Conservation (phyloP, 2,113 vertebrate species). For the Campylomormyrus numenius region DNA sequence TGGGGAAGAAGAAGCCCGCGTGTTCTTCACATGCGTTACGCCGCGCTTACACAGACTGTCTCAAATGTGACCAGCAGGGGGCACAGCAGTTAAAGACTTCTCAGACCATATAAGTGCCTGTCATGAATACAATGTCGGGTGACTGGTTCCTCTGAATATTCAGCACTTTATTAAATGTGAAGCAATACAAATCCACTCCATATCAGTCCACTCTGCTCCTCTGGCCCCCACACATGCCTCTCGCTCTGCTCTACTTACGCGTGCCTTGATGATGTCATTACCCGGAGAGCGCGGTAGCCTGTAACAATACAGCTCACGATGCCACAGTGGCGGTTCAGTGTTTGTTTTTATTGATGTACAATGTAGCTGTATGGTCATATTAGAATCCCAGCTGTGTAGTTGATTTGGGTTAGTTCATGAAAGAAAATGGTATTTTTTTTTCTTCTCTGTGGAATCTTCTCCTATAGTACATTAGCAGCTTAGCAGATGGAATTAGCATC, state of each 20-base stretch:
- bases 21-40: not conserved
- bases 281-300: not conserved
- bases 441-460: not conserved
- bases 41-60: not conserved
- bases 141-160: not conserved
- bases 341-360: not conserved
- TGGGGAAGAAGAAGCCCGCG: not conserved
- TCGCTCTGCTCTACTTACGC: not conserved
- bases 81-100: not conserved
- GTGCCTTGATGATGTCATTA: not conserved
- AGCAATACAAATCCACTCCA: not conserved
- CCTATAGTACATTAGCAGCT: not conserved
- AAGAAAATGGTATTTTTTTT: not conserved
- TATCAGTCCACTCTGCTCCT: not conserved
- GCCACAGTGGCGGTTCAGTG: not conserved
- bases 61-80: not conserved
- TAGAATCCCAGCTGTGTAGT: not conserved
- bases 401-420: not conserved
- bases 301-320: not conserved
- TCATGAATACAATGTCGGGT: not conserved
- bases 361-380: not conserved
- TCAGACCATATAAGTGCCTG: not conserved
- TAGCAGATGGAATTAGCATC: not conserved
- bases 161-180: not conserved
- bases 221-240: not conserved